Evolutionary conservation across 2,113 vertebrate species (phyloP).

Genomic region (Coryphaenoides rupestris): DNA sequence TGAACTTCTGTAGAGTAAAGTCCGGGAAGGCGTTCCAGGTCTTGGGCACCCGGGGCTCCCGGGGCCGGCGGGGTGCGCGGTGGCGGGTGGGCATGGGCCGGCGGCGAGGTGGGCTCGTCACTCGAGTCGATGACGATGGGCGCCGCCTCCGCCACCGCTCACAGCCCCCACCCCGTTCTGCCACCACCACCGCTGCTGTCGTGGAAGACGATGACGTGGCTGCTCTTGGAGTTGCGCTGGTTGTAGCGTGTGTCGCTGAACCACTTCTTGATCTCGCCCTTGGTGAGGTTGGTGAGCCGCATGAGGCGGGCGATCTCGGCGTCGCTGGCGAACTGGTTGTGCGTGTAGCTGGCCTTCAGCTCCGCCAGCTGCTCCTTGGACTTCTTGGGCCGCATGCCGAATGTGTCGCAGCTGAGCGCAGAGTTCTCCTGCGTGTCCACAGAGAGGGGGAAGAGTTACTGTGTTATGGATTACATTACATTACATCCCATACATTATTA

Average conservation of each 20-base stretch:
- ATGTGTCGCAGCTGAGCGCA: constrained; percentile 78
- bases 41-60: constrained; percentile 74
- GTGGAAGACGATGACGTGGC: constrained; percentile 77
- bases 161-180: constrained; percentile 68
- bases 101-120: constrained; percentile 84
- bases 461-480: not conserved
- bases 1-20: constrained; percentile 90
- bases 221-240: constrained; percentile 98
- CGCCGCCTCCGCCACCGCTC: constrained; percentile 66
- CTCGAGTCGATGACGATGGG: constrained; percentile 96
- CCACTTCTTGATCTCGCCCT: constrained; percentile 99
- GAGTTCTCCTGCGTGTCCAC: constrained; percentile 69
- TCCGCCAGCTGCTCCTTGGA: constrained; percentile 97
- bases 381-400: constrained; percentile 90
- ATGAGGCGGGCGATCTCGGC: constrained; percentile 91
- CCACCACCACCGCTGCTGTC: constrained; percentile 79
- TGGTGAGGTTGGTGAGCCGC: constrained; percentile 91
- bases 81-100: constrained; percentile 47
- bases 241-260: constrained; percentile 98
- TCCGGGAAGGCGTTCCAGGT: constrained; percentile 86
- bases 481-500: too few relatives aligned
- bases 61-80: constrained; percentile 54
- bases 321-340: constrained; percentile 93
- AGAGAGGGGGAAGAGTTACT: not conserved
- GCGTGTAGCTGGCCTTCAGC: constrained; percentile 93